These are phyloP conservation scores for Cabera pusaria DNA, from an alignment of 2,888 invertebrate species.

Conservation along the genomic window DNA sequence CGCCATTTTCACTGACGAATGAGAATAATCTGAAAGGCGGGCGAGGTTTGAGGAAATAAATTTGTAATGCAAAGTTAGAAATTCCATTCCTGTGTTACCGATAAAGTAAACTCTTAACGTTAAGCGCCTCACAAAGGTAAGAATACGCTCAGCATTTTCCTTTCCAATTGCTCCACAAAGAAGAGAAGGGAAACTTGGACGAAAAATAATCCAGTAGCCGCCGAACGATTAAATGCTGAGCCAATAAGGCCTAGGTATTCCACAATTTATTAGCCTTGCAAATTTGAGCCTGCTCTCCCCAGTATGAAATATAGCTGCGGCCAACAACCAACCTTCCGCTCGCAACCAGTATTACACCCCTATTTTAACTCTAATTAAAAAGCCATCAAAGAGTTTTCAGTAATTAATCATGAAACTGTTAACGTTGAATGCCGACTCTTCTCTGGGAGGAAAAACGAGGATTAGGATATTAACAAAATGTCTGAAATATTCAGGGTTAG, in stretches of 20 bases:
- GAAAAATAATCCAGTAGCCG: slow-evolving; percentile 69
- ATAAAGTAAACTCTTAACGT: slow-evolving; percentile 73
- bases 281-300: slow-evolving; percentile 68
- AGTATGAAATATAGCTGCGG: slow-evolving; percentile 78
- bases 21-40: slow-evolving; percentile 76
- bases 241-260: slow-evolving; percentile 81
- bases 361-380: slow-evolving; percentile 84
- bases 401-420: slow-evolving; percentile 84
- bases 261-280: slow-evolving; percentile 83
- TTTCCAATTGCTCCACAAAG: slow-evolving; percentile 60
- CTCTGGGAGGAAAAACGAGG: slow-evolving; percentile 68
- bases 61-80: slow-evolving; percentile 82
- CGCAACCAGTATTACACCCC: slow-evolving; percentile 74
- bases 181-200: slow-evolving; percentile 49
- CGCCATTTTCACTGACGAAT: slow-evolving; percentile 78
- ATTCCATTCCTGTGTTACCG: slow-evolving; percentile 76
- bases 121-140: slow-evolving; percentile 61
- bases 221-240: slow-evolving; percentile 69
- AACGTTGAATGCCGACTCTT: slow-evolving; percentile 78
- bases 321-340: slow-evolving; percentile 67
- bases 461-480: slow-evolving; percentile 79
- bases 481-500: slow-evolving; percentile 76
- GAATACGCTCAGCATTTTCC: slow-evolving; percentile 69
- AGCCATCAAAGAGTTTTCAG: slow-evolving; percentile 84
- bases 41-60: slow-evolving; percentile 70